These are phyloP conservation scores for Scophthalmus maximus DNA, from an alignment of 2,113 vertebrate species.

Conservation along the genomic window DNA sequence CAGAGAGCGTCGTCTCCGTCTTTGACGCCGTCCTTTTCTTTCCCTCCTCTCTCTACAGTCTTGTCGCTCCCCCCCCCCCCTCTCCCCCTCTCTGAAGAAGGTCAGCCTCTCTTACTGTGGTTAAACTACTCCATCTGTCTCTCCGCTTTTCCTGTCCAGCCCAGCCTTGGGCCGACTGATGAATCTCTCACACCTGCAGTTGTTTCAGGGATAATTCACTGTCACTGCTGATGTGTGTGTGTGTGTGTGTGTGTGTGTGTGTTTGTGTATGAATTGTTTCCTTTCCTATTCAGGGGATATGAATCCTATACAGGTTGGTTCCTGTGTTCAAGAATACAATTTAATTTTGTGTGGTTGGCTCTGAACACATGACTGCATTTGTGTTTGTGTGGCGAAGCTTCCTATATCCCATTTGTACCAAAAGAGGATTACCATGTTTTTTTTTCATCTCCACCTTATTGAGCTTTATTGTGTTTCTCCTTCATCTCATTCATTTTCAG, in stretches of 20 bases:
- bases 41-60: conserved; percentile 14
- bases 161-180: conserved; percentile 59
- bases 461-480: conserved; percentile 42
- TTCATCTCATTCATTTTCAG: conserved; percentile 29
- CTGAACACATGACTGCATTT: not conserved
- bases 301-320: conserved; percentile 36
- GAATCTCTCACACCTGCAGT: conserved; percentile 57
- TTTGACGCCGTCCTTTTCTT: conserved; percentile 46
- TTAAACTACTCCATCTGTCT: conserved; percentile 68
- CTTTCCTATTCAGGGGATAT: conserved; percentile 25
- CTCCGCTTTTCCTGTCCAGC: conserved; percentile 40
- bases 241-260: conserved; percentile 7
- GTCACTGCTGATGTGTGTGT: conserved; percentile 24
- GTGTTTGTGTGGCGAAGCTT: conserved; percentile 1
- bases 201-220: conserved; percentile 65
- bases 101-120: conserved; percentile 63
- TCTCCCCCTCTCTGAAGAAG: conserved; percentile 48
- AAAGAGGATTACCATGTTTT: conserved; percentile 46
- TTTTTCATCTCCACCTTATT: conserved; percentile 37
- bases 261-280: conserved; percentile 36
- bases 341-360: conserved; percentile 14
- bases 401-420: conserved; percentile 3
- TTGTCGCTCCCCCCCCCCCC: conserved; percentile 16
- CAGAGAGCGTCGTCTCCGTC: conserved; percentile 46
- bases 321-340: conserved; percentile 28